Evolutionary conservation across 2,888 invertebrate genomes (phyloP).

Genomic region (Beris morrisii): DNA sequence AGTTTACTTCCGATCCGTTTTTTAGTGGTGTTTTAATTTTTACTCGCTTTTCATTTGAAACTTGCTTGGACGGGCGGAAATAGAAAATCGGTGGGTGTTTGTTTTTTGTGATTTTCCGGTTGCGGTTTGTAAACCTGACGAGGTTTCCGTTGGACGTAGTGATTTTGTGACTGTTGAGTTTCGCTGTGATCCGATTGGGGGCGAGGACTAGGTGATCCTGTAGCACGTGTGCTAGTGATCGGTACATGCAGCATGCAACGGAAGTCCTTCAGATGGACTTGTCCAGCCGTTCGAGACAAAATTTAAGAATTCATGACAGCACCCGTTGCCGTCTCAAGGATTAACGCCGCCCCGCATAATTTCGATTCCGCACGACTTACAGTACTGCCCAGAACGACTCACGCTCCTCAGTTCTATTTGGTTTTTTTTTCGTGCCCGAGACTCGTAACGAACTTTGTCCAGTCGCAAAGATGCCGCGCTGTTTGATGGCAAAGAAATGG

Average conservation of each 20-base stretch:
- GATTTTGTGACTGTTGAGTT: too few species aligned
- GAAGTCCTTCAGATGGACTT: background rate
- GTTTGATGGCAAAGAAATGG: slow-evolving; percentile 96
- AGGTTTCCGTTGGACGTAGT: too few species aligned
- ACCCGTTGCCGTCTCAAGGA: slow-evolving; percentile 36
- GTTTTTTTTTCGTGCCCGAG: slow-evolving; percentile 16
- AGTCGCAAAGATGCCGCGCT: slow-evolving; percentile 77
- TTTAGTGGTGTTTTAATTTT: slow-evolving; percentile 9
- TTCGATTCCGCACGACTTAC: background rate
- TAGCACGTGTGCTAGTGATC: background rate
- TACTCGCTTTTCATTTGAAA: too few species aligned
- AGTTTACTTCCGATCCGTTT: slow-evolving; percentile 2
- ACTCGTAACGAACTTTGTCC: slow-evolving; percentile 20
- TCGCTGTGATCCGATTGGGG: background rate
- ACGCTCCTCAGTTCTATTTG: slow-evolving; percentile 15
- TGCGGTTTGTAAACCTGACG: too few species aligned
- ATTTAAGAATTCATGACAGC: slow-evolving; percentile 35
- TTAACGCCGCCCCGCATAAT: slow-evolving; percentile 25
- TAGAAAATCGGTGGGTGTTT: too few species aligned
- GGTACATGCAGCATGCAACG: slow-evolving; percentile 7
- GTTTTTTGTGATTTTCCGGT: too few species aligned
- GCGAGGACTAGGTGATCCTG: background rate
- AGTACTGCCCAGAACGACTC: background rate
- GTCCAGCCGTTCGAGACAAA: background rate
- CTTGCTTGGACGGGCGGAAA: too few species aligned